Percentiles rank a stretch among this genome's conserved stretches.
phyloP scores from a whole-genome alignment of 2,113 vertebrate genomes.

The Beaufortia kweichowensis region DNA sequence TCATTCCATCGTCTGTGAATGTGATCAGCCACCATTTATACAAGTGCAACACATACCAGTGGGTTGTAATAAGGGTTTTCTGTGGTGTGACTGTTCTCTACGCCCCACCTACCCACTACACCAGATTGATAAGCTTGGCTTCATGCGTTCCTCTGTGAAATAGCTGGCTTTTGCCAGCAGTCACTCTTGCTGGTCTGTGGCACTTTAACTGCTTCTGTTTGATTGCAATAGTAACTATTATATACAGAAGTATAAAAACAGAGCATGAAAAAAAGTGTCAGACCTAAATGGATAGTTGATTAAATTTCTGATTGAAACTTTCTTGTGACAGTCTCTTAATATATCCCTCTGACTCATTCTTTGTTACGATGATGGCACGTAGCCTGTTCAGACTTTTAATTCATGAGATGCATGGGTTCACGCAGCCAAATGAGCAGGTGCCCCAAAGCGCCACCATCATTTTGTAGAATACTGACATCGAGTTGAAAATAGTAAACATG shows the following conservation, averaged over 20 bases:
- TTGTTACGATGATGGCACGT: neutral
- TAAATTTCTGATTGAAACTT: neutral
- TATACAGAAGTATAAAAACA: constrained; percentile 9
- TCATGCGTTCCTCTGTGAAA: constrained; percentile 15
- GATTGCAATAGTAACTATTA: constrained; percentile 40
- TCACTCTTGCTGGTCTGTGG: constrained; percentile 34
- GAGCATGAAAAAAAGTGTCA: neutral
- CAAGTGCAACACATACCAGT: neutral
- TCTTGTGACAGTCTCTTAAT: constrained; percentile 4
- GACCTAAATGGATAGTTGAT: constrained; percentile 8
- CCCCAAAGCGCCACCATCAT: constrained; percentile 29
- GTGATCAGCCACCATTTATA: neutral
- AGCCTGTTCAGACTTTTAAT: neutral
- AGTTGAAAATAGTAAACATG: constrained; percentile 36
- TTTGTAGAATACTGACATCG: constrained; percentile 17
- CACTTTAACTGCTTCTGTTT: constrained; percentile 29
- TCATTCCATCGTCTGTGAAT: constrained; percentile 2
- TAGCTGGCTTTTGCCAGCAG: constrained; percentile 10
- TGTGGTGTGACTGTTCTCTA: constrained; percentile 3
- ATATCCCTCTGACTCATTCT: constrained; percentile 32
- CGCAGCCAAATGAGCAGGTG: constrained; percentile 33
- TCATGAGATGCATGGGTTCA: constrained; percentile 25
- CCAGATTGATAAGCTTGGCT: constrained; percentile 22
- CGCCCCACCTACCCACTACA: constrained; percentile 3
- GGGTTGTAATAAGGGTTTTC: constrained; percentile 12